Evolutionary conservation across 2,113 vertebrate genomes (phyloP).

Genomic region (Elephantulus edwardii): DNA sequence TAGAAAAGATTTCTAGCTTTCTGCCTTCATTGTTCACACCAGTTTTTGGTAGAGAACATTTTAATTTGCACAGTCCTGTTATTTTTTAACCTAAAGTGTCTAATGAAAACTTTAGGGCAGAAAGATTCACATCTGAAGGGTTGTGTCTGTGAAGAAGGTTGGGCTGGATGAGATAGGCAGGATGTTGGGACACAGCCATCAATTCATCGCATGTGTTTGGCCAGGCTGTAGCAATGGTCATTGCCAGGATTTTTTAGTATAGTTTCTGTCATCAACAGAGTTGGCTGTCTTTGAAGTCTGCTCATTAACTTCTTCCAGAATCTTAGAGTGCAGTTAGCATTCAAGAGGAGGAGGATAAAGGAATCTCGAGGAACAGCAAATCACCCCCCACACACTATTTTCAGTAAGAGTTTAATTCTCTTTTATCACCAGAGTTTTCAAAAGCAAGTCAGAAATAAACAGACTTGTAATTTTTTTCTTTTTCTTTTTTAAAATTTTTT

Average conservation of each 20-base stretch:
- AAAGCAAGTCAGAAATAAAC: constrained; percentile 17
- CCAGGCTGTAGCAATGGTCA: constrained; percentile 42
- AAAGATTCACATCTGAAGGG: constrained; percentile 34
- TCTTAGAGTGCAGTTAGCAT: constrained; percentile 34
- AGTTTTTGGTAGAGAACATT: background rate
- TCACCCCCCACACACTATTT: background rate
- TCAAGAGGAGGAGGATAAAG: constrained; percentile 42
- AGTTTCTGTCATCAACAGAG: constrained; percentile 68
- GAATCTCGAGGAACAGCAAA: constrained; percentile 36
- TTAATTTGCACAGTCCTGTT: background rate
- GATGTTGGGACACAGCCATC: constrained; percentile 56
- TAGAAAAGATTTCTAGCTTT: constrained; percentile 16
- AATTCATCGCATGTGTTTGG: constrained; percentile 61
- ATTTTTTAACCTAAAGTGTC: constrained; percentile 30
- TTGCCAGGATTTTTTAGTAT: constrained; percentile 68
- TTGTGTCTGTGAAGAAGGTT: constrained; percentile 47
- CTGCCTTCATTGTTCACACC: background rate
- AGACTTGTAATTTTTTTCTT: constrained; percentile 53
- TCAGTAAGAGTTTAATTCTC: constrained; percentile 40
- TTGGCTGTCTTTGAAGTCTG: constrained; percentile 65
- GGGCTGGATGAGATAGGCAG: constrained; percentile 44
- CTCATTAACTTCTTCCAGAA: constrained; percentile 62
- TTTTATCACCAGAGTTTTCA: background rate
- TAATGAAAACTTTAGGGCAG: constrained; percentile 37
- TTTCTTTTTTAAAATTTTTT: constrained; percentile 40